Base-by-base conservation (phyloP, 1,140 invertebrate genomes). In the Cherax destructor region DNA sequence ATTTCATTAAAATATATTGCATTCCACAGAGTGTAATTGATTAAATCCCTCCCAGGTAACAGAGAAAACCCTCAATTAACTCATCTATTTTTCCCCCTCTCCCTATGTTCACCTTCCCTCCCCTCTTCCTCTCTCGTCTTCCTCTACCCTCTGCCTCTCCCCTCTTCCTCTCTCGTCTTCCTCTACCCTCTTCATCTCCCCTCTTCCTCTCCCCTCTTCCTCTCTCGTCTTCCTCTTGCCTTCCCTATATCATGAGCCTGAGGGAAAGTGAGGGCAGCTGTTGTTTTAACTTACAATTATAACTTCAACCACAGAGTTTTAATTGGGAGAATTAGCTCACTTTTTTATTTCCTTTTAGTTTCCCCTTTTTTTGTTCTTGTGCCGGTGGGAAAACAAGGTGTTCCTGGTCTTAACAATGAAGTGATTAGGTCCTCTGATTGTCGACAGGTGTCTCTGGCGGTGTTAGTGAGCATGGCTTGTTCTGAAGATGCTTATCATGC, bases 261-360 rank as follows among this genome's bases (percentile, higher is more conserved):
- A 59, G 16, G 77, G 50, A 47, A 61, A 41, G 41, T 10, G 21
- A 61, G 52, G 24, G 59, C 13, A 47, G 59, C 81, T 69, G 81
- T 61, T 69, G 61, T 13, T 69, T 47, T 61, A 83, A 83, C 81
- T 69, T 13, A 83, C 81, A 83, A 83, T 83, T 83, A 83, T 83
- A 83, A 83, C 81, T 83, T 83, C 61, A 2, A 1, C 81, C 59
- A 69, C 81, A 83, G 81, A 83, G 81, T 83, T 83, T 83, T 83
- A 83, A 83, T 83, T 83, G 81, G 56, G 30, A 3, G 81, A 83
- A 83, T 83, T 83, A 83, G 13, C 61, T 69, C 81, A 4, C 41
- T 56, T 83, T 65, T 83, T 83, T 41, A 30, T 83, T 30, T 83
- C 47, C 59, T 16, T 61, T 83, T n/a, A 41, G 81, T 83, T 72